Conservation (phyloP, 2,797 vertebrate species). For the Lycodopsis pacificus region DNA sequence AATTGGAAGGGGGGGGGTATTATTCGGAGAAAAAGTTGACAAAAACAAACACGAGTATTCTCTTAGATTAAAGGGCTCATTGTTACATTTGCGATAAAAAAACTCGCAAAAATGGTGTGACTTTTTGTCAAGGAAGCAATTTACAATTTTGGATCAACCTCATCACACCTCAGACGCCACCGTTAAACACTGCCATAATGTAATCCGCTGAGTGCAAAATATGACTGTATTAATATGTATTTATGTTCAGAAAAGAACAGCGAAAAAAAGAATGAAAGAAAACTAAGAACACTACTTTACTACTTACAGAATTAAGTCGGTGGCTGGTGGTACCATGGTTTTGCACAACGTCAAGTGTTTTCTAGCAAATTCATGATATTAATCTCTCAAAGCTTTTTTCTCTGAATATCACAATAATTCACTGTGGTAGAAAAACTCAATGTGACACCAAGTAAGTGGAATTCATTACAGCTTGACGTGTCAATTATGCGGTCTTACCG, state of each 20-base stretch:
- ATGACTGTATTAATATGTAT: not conserved
- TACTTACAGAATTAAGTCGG: not conserved
- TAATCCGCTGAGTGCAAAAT: fast-evolving
- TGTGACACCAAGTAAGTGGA: not conserved
- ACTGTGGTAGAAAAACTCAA: not conserved
- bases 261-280: not conserved
- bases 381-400: not conserved
- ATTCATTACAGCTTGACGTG: not conserved
- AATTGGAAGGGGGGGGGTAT: not conserved
- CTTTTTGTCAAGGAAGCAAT: not conserved
- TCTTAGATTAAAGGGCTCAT: not conserved
- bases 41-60: not conserved
- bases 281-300: not conserved
- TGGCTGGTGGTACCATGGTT: not conserved
- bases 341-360: not conserved
- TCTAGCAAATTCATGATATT: not conserved
- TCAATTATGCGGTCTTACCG: not conserved
- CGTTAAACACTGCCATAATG: not conserved
- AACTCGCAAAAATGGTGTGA: not conserved
- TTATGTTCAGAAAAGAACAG: not conserved
- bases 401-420: not conserved
- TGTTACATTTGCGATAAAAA: not conserved
- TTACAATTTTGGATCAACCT: not conserved
- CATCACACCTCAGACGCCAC: not conserved
- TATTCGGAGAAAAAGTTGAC: not conserved